phyloP scores from a whole-genome alignment of 2,888 invertebrate species.

The Diadromus collaris region DNA sequence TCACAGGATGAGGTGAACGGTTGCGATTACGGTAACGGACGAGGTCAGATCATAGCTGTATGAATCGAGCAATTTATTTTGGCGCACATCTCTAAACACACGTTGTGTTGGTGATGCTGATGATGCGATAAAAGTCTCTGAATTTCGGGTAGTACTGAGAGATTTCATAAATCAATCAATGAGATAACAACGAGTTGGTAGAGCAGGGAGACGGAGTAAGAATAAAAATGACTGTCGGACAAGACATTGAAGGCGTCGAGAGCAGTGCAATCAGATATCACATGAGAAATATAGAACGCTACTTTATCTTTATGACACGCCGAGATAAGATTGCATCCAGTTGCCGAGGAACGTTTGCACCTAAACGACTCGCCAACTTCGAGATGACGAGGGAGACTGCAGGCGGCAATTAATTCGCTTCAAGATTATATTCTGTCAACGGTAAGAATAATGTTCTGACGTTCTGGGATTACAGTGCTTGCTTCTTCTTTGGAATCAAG shows the following conservation, averaged over 20 bases:
- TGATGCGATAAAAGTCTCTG: constrained; percentile 13
- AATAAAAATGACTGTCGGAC: neutral
- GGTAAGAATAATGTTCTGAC: neutral
- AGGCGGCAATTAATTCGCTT: constrained; percentile 17
- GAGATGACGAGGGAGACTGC: neutral
- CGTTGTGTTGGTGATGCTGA: constrained; percentile 23
- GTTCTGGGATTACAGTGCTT: neutral
- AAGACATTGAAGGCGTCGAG: constrained; percentile 26
- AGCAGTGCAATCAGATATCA: neutral
- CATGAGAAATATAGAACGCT: constrained; percentile 7
- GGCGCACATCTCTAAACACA: neutral
- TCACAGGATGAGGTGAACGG: neutral
- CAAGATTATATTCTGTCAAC: constrained; percentile 6
- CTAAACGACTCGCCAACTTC: neutral
- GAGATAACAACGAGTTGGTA: constrained; percentile 16
- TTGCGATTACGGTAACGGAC: constrained; percentile 13
- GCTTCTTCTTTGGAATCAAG: neutral
- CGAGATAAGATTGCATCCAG: constrained; percentile 15
- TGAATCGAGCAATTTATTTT: constrained; percentile 25
- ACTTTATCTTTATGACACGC: constrained; percentile 24
- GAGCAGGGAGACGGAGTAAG: constrained; percentile 5
- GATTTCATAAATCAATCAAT: constrained; percentile 33
- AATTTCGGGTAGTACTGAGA: constrained; percentile 4
- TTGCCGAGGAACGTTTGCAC: neutral
- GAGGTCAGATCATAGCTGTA: constrained; percentile 11